Evolutionary conservation across 2,797 vertebrate genomes (phyloP).

Genomic region (Pantherophis vulpinus): DNA sequence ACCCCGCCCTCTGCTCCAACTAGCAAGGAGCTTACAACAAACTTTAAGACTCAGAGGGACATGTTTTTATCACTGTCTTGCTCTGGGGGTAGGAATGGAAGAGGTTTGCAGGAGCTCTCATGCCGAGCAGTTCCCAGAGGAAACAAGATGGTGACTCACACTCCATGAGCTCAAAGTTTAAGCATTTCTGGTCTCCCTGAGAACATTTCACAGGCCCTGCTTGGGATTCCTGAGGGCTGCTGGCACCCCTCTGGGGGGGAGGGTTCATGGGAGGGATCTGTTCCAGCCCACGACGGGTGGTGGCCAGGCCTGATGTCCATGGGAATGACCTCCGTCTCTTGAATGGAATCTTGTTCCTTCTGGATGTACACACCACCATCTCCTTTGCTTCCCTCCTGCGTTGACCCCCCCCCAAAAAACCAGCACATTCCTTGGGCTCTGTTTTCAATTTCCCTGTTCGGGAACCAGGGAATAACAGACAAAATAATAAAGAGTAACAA

Average conservation of each 20-base stretch:
- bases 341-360: background rate
- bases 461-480: background rate
- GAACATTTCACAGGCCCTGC: conserved; percentile 41
- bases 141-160: conserved; percentile 51
- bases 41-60: background rate
- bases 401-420: background rate
- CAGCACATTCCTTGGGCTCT: background rate
- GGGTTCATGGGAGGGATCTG: background rate
- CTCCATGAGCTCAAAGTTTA: conserved; percentile 48
- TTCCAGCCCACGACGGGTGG: background rate
- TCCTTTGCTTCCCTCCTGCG: background rate
- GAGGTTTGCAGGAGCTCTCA: conserved; percentile 23
- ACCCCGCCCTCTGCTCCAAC: background rate
- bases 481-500: background rate
- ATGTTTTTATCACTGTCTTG: background rate
- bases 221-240: background rate
- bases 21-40: background rate
- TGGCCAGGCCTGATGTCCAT: background rate
- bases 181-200: conserved; percentile 52
- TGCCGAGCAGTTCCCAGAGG: conserved; percentile 48
- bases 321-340: background rate
- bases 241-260: background rate
- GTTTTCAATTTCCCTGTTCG: background rate
- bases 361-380: background rate
- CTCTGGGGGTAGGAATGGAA: conserved; percentile 28